A percentile compares a stretch with the other conserved stretches of the same genome.
Evolutionary conservation across 2,888 invertebrate species (phyloP).

Genomic region (Amphipyra tragopoginis): DNA sequence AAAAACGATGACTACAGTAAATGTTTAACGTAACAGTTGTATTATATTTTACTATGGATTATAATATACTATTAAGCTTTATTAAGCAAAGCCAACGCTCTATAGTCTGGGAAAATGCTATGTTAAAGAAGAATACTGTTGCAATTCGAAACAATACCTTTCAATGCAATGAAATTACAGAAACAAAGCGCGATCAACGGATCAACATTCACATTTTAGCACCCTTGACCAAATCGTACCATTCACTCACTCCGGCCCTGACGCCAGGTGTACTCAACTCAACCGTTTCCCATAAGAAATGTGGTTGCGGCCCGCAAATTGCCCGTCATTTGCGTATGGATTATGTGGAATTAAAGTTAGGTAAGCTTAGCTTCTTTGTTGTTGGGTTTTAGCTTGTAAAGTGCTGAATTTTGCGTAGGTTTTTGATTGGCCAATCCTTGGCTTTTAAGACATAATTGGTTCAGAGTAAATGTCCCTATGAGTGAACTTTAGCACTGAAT

Average conservation of each 20-base stretch:
- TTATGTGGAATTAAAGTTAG: conserved; percentile 69
- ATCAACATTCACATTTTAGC: conserved; percentile 55
- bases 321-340: conserved; percentile 66
- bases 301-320: conserved; percentile 65
- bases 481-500: conserved; percentile 23
- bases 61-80: conserved; percentile 12
- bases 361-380: conserved; percentile 63
- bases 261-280: conserved; percentile 59
- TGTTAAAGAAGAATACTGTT: conserved; percentile 15
- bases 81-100: neutral
- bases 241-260: conserved; percentile 52
- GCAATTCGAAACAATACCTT: conserved; percentile 48
- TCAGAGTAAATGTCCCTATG: conserved; percentile 17
- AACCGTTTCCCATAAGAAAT: conserved; percentile 73
- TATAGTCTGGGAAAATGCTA: conserved; percentile 35
- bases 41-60: neutral
- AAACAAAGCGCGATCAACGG: conserved; percentile 54
- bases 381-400: conserved; percentile 21
- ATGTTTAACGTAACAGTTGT: no score
- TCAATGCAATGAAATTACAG: conserved; percentile 27
- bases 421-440: conserved; percentile 36
- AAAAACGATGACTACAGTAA: no score
- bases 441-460: conserved; percentile 40
- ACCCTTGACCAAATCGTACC: conserved; percentile 47
- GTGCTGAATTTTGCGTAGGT: conserved; percentile 19